Evolutionary conservation across 2,113 vertebrate genomes (phyloP), one percentile per base, ranked within the genome.

Genomic region (Petroica traversi): DNA sequence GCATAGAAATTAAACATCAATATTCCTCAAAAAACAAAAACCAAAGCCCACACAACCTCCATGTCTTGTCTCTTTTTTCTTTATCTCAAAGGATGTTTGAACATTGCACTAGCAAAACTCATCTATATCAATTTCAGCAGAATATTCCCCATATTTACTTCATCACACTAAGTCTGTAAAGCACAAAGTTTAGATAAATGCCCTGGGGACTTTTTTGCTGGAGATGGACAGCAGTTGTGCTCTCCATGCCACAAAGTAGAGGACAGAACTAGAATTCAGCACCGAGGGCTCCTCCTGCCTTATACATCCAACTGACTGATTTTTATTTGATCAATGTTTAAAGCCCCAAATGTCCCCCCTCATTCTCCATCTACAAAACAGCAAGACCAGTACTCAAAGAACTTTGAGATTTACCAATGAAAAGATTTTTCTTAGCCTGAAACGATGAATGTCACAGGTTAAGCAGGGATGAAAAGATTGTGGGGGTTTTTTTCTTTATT

Each of bases 401-500:
- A 33, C 26, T 72, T 22, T 4, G 20, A 6, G n/a, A 91, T 89
- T 73, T 68, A 82, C 20, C 19, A 34, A 28, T 4, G 7, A 78
- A 91, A 91, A 22, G 71, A 72, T 23, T 85, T 78, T 84, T 87
- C 13, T 71, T 14, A 61, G 40, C 4, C 23, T 91, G 29, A 88
- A 77, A 85, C 18, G 12, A 58, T 3, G 9, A 48, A 69, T 41
- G 19, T 45, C 16, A 64, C 6, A 10, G 4, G 17, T 61, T 59
- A 93, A 66, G 8, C 9, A 63, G 2, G 10, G 24, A 59, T 63
- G 11, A 45, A 81, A 59, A 92, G 7, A 75, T 0, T 7, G 4
- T 25, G 9, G 1, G 0, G 1, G 1, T 1, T 28, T 46, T 14
- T 49, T 48, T 8, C 1, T 38, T 54, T 22, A 3, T 38, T 67